Percentiles rank a stretch among this genome's conserved stretches.
Evolutionary conservation across 2,888 invertebrate species (phyloP).

Genomic region (Mythimna ferrago): DNA sequence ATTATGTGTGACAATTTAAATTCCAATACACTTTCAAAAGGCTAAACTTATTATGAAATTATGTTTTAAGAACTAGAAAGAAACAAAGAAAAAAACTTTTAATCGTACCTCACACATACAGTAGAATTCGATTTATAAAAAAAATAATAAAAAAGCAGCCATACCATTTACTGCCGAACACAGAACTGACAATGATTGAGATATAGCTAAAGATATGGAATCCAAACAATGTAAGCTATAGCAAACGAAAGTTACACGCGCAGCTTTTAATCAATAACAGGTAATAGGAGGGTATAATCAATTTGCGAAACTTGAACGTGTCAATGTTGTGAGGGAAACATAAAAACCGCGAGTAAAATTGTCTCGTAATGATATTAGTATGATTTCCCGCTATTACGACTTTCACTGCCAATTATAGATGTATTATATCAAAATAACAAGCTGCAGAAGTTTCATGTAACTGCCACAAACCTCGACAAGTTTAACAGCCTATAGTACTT

Average conservation of each 20-base stretch:
- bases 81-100: too few species aligned
- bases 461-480: neutral
- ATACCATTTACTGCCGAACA: neutral
- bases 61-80: neutral
- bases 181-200: neutral
- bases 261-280: neutral
- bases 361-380: slow-evolving; percentile 28
- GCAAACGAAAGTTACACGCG: neutral
- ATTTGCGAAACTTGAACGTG: slow-evolving; percentile 5
- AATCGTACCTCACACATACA: too few species aligned
- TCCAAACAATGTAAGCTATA: neutral
- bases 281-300: slow-evolving; percentile 2
- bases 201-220: neutral
- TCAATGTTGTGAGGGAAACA: slow-evolving; percentile 12
- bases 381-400: slow-evolving; percentile 34
- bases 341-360: slow-evolving; percentile 17
- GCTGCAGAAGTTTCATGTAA: slow-evolving; percentile 14
- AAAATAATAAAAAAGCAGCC: too few species aligned
- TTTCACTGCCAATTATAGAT: slow-evolving; percentile 45
- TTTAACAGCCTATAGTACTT: neutral
- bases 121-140: too few species aligned
- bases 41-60: neutral
- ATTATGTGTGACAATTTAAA: neutral
- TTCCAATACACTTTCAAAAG: neutral
- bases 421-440: neutral